phyloP scores from a whole-genome alignment of 2,888 invertebrate species.

The Marronus borbonicus region DNA sequence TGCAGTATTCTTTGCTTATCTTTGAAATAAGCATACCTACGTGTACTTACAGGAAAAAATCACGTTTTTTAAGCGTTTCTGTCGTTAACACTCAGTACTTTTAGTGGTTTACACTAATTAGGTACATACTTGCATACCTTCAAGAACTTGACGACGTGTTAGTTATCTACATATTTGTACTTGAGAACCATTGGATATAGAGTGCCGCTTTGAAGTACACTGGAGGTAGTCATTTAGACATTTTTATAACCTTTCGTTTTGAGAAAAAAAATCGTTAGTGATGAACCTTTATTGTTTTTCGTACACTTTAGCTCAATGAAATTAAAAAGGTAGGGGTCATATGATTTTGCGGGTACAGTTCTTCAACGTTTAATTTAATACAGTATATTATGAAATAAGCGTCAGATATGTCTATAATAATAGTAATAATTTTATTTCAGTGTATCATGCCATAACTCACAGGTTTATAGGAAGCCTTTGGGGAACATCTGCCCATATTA shows the following conservation, averaged over 20 bases:
- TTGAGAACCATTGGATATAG: background rate
- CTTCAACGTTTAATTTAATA: too few relatives aligned
- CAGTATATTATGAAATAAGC: too few relatives aligned
- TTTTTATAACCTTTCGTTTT: background rate
- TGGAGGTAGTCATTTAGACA: background rate
- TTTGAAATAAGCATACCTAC: background rate
- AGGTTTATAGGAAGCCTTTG: too few relatives aligned
- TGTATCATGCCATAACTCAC: too few relatives aligned
- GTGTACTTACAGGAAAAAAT: background rate
- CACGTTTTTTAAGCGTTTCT: background rate
- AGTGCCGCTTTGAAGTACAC: background rate
- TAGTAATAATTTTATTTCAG: too few relatives aligned
- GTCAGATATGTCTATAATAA: too few relatives aligned
- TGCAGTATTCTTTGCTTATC: background rate
- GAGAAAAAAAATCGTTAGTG: background rate
- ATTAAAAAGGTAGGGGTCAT: too few relatives aligned
- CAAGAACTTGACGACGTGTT: constrained; percentile 8
- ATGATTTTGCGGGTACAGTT: too few relatives aligned
- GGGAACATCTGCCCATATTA: too few relatives aligned
- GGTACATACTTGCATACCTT: background rate
- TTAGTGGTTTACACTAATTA: constrained; percentile 16
- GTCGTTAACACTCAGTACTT: background rate
- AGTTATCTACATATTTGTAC: constrained; percentile 11
- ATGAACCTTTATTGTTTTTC: background rate
- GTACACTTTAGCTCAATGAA: too few relatives aligned